phyloP scores from a whole-genome alignment of 1,140 invertebrate species.

The Sycobia sp. region DNA sequence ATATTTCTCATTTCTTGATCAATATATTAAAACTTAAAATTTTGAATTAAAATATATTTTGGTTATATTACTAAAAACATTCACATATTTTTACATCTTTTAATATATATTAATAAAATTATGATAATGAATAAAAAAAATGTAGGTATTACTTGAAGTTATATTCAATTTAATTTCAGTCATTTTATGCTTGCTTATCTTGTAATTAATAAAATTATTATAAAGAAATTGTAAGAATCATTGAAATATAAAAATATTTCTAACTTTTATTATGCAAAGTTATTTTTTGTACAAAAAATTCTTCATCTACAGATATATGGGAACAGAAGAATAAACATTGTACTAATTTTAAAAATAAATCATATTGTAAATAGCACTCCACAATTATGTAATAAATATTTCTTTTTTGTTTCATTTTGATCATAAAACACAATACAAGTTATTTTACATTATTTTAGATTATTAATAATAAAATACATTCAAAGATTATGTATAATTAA shows the following conservation, averaged over 20 bases:
- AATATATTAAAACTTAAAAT: neutral
- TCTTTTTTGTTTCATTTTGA: too few species aligned
- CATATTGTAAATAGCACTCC: constrained; percentile 26
- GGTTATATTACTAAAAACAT: neutral
- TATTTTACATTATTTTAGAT: too few species aligned
- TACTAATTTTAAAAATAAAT: constrained; percentile 22
- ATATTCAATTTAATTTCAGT: neutral
- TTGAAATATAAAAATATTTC: constrained; percentile 36
- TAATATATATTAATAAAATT: constrained; percentile 6
- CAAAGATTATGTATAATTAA: too few species aligned
- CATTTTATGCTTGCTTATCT: constrained; percentile 1
- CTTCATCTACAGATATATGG: constrained; percentile 28
- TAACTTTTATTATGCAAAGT: constrained; percentile 51
- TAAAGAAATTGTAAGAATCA: neutral
- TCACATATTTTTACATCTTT: neutral
- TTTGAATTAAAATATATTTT: constrained; percentile 4
- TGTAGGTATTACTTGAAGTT: constrained; percentile 19
- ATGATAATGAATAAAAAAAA: constrained; percentile 4
- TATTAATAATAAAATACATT: too few species aligned
- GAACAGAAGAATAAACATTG: constrained; percentile 31
- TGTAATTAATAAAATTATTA: constrained; percentile 4
- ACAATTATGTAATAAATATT: constrained; percentile 27
- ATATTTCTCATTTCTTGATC: too few species aligned
- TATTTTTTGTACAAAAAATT: constrained; percentile 48
- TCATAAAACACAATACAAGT: too few species aligned